phyloP scores from a whole-genome alignment of 53 echinoderm and acorn worm species.

The Crossaster papposus region DNA sequence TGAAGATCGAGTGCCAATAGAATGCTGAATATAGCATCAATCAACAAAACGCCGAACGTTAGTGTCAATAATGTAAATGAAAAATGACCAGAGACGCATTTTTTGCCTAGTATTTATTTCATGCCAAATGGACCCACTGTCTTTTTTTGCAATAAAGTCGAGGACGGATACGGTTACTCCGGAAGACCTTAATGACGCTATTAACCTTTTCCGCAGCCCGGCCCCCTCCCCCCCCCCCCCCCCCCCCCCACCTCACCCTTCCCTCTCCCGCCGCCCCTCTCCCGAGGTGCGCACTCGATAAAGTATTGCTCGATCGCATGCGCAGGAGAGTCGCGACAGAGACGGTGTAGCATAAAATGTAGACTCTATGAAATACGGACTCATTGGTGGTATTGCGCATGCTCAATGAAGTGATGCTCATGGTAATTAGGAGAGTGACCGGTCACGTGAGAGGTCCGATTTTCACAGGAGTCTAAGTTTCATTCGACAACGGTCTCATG shows the following conservation, averaged over 20 bases:
- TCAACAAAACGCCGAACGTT: neutral
- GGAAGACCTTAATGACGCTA: neutral
- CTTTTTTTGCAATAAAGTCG: neutral
- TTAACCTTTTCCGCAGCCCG: neutral
- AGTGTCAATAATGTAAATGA: neutral
- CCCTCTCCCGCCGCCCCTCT: too few relatives aligned
- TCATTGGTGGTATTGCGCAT: too few relatives aligned
- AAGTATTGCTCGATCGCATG: neutral
- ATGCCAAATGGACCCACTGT: neutral
- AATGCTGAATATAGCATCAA: neutral
- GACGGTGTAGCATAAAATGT: too few relatives aligned
- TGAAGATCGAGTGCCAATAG: neutral
- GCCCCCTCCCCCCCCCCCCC: too few relatives aligned
- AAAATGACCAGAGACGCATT: neutral
- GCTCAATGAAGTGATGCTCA: too few relatives aligned
- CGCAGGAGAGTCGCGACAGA: neutral
- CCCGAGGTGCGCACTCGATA: neutral
- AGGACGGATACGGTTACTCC: neutral
- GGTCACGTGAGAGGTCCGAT: too few relatives aligned
- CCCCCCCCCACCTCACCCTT: too few relatives aligned
- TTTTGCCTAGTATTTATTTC: neutral
- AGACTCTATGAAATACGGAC: too few relatives aligned
- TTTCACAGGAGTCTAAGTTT: too few relatives aligned
- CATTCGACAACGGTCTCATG: too few relatives aligned
- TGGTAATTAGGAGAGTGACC: too few relatives aligned